Evolutionary conservation across 2,797 vertebrate genomes (phyloP).

Genomic region (Oryzias sinensis): DNA sequence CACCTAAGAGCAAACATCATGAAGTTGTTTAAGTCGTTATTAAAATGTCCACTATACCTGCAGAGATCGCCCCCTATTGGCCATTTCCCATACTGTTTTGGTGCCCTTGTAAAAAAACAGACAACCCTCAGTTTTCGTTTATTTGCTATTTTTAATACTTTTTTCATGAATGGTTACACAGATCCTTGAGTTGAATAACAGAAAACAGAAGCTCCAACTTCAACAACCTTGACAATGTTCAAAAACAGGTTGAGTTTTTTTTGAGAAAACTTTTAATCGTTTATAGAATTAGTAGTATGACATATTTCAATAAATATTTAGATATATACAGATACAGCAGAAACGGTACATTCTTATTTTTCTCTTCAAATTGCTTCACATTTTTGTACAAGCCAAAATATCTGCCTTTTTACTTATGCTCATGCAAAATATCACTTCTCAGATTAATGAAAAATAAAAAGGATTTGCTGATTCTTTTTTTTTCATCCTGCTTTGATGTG

Average conservation of each 20-base stretch:
- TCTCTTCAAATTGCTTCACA: constrained; percentile 85
- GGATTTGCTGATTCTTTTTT: constrained; percentile 70
- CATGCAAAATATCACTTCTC: constrained; percentile 92
- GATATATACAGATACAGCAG: constrained; percentile 96
- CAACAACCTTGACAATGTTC: constrained; percentile 74
- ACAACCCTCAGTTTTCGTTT: constrained; percentile 34
- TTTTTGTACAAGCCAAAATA: constrained; percentile 95
- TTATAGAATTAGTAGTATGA: constrained; percentile 91
- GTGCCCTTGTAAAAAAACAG: constrained; percentile 42
- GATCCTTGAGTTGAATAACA: constrained; percentile 73
- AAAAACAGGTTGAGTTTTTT: constrained; percentile 77
- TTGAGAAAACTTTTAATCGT: constrained; percentile 95
- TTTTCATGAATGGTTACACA: constrained; percentile 72
- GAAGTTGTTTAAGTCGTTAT: too few relatives aligned
- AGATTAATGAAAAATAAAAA: constrained; percentile 84
- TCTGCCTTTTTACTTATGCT: constrained; percentile 86
- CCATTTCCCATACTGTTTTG: neutral
- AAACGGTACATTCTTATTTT: constrained; percentile 95
- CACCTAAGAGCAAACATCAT: too few relatives aligned
- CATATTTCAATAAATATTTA: constrained; percentile 97
- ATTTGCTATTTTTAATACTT: constrained; percentile 72
- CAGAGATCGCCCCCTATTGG: too few relatives aligned
- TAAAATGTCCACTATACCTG: too few relatives aligned
- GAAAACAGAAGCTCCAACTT: constrained; percentile 69
- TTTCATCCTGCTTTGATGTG: constrained; percentile 68